Percentiles rank a stretch among this genome's conserved stretches.
These are phyloP conservation scores for Tonatia bakeri DNA, from an alignment of 2,113 vertebrate species.

Conservation along the genomic window DNA sequence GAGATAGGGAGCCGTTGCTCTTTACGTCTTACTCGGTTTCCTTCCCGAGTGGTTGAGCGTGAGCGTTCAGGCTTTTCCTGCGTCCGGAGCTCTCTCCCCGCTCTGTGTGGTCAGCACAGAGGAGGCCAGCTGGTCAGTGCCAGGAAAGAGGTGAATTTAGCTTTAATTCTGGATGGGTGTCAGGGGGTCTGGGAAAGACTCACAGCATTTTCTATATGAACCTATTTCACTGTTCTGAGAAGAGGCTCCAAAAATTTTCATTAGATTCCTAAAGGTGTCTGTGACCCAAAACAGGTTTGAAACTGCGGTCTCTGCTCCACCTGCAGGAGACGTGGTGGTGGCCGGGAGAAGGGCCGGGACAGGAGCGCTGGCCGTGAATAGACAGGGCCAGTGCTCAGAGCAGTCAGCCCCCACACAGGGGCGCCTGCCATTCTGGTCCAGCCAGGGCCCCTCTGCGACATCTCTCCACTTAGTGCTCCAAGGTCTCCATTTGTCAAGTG, in stretches of 20 bases:
- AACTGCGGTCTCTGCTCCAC: background rate
- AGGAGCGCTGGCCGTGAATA: background rate
- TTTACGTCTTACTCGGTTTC: background rate
- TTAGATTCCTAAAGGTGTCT: background rate
- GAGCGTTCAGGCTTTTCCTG: background rate
- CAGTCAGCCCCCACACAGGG: accelerated
- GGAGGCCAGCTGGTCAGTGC: background rate
- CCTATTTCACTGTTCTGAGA: background rate
- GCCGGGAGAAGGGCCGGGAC: background rate
- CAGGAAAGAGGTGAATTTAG: background rate
- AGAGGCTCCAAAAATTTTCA: background rate
- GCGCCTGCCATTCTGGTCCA: background rate
- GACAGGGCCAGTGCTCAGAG: background rate
- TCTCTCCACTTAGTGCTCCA: background rate
- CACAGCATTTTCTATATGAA: background rate
- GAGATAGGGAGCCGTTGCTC: background rate
- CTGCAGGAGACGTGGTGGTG: background rate
- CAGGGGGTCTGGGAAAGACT: background rate
- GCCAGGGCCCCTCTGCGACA: background rate
- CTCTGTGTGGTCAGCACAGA: background rate
- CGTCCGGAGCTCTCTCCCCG: background rate
- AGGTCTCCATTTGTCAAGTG: background rate
- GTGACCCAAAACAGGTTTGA: background rate
- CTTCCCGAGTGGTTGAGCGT: background rate
- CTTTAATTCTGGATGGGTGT: background rate